Conservation (phyloP, 1,140 invertebrate species). For the Thaumatotibia leucotreta region DNA sequence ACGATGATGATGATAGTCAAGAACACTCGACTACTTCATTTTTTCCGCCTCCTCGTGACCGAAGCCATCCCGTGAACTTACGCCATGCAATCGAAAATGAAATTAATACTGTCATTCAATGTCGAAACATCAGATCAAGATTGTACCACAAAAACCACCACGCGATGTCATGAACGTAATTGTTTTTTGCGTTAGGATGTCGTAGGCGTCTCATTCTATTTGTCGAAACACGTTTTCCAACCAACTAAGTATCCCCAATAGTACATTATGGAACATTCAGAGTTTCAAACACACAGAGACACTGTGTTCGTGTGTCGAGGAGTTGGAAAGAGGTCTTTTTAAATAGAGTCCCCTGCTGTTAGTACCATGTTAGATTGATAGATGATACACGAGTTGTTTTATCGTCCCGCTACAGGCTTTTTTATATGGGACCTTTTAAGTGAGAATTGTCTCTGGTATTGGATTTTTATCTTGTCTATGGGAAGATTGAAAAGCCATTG, state of each 20-base stretch:
- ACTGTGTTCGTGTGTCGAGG: constrained; percentile 22
- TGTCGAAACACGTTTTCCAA: constrained; percentile 21
- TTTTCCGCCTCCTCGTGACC: constrained; percentile 11
- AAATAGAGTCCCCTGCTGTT: constrained; percentile 52
- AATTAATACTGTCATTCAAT: constrained; percentile 43
- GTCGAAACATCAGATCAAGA: constrained; percentile 37
- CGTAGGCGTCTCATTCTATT: constrained; percentile 36
- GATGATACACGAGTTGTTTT: constrained; percentile 49
- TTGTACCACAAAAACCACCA: constrained; percentile 31
- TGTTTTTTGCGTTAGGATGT: constrained; percentile 44
- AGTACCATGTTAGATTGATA: constrained; percentile 55
- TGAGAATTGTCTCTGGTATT: constrained; percentile 50
- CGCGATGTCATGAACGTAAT: constrained; percentile 44
- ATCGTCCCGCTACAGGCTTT: constrained; percentile 37
- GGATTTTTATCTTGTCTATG: constrained; percentile 31
- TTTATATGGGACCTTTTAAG: constrained; percentile 46
- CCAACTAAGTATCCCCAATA: constrained; percentile 13
- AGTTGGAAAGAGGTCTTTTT: constrained; percentile 34
- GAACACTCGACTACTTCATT: constrained; percentile 1
- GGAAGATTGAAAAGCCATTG: constrained; percentile 25
- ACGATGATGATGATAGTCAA: no score
- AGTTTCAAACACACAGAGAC: constrained; percentile 16
- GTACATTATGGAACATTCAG: not conserved
- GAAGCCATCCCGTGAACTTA: constrained; percentile 9
- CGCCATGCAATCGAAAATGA: constrained; percentile 24